Evolutionary conservation across 23 tunicate species (phyloP).

Genomic region (Trididemnum clinides): DNA sequence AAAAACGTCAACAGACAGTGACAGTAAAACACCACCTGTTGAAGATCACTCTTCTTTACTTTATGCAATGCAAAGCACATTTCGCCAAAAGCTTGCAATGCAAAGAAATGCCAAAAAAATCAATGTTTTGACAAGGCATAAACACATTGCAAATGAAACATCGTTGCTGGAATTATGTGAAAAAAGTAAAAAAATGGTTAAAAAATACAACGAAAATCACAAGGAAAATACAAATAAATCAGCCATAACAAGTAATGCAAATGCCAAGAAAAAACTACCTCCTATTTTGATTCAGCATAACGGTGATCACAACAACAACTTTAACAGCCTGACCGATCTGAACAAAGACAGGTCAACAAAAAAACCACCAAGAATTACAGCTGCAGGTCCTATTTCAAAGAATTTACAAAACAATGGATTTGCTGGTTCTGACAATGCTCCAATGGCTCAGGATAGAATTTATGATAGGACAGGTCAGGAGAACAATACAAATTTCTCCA

Average conservation of each 20-base stretch:
- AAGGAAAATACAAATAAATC: background rate
- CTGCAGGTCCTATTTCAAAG: too few relatives aligned
- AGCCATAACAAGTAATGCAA: background rate
- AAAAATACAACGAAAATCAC: slow-evolving; percentile 11
- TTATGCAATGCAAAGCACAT: slow-evolving; percentile 15
- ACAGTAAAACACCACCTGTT: background rate
- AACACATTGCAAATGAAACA: slow-evolving; percentile 17
- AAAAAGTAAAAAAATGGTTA: slow-evolving; percentile 59
- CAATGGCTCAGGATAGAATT: background rate
- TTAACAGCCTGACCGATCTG: background rate
- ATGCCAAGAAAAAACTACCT: background rate
- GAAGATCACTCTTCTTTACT: slow-evolving; percentile 10
- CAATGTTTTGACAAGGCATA: background rate
- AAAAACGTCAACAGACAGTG: background rate
- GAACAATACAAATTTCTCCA: background rate
- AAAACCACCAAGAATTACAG: background rate
- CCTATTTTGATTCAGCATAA: background rate
- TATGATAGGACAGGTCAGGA: too few relatives aligned
- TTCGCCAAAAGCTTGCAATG: slow-evolving; percentile 23
- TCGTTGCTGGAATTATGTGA: slow-evolving; percentile 52
- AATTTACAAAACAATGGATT: background rate
- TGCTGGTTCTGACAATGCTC: background rate
- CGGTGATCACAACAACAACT: background rate
- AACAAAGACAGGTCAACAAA: background rate
- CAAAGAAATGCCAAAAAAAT: background rate